Evolutionary conservation across 2,113 vertebrate species (phyloP), one percentile per base, ranked within the genome.

Genomic region (Hucho hucho): DNA sequence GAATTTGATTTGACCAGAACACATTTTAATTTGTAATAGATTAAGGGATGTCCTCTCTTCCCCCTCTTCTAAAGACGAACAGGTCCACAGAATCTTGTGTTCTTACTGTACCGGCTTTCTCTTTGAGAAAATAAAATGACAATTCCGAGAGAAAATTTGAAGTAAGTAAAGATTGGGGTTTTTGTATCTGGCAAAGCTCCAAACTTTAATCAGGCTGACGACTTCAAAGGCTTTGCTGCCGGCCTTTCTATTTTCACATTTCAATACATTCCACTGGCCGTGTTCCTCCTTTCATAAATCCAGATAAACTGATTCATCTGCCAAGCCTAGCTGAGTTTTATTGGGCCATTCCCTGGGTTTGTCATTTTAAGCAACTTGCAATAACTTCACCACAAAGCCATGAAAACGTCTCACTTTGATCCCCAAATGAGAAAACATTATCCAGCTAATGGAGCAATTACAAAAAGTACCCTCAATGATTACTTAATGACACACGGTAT

Each of bases 141-240:
- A 70, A 65, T 73, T 49, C 64, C 65, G 74, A 64, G 25, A 59
- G 46, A 22, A 74, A 69, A 66, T 71, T 79, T 70, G 14, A 46
- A 77, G 70, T 78, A 70, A 79, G 59, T 63, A 69, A 73, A 81
- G 12, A 67, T 47, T 25, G 22, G 69, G 7, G 65, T 65, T 63
- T 76, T 74, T 84, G 69, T 74, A 71, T 79, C 75, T 84, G 87
- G 75, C 84, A 47, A 58, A 67, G 79, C 73, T 89, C 81, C 87
- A 84, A 83, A 84, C 86, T 89, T 84, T 90, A 91, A 93, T 93
- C 87, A 90, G 77, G 59, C 69, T 26, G 43, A 66, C 4, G 72
- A 88, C 87, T 90, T 90, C 80, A 88, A 89, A 88, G 83, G 79
- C 66, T 66, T 28, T 29, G 66, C 65, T 43, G 47, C 70, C 65